These are phyloP conservation scores for Apeltes quadracus DNA, from an alignment of 2,113 vertebrate species.

Conservation along the genomic window DNA sequence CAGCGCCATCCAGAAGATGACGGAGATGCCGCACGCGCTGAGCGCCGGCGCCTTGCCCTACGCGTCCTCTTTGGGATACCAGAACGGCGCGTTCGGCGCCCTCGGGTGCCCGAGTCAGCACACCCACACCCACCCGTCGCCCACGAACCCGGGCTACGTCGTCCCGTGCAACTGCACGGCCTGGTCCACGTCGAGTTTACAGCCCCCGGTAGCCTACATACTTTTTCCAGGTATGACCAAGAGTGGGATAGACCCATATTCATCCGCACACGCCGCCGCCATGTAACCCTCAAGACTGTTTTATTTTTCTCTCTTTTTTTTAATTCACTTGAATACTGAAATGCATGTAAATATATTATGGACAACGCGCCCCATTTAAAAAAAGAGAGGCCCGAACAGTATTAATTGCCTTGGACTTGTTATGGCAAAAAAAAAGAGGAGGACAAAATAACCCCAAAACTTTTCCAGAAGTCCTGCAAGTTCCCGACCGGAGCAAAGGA, in stretches of 20 bases:
- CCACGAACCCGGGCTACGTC: constrained; percentile 98
- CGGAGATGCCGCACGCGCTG: constrained; percentile 96
- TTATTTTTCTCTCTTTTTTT: constrained; percentile 40
- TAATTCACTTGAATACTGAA: constrained; percentile 79
- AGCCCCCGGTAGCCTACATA: constrained; percentile 99
- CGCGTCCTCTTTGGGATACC: constrained; percentile 98
- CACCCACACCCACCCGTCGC: constrained; percentile 99
- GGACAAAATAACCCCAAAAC: constrained; percentile 30
- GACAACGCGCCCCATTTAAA: constrained; percentile 56
- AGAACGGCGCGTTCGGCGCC: constrained; percentile 96
- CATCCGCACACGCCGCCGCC: constrained; percentile 94
- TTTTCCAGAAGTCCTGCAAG: constrained; percentile 73
- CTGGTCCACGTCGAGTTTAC: constrained; percentile 98
- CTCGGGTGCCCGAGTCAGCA: constrained; percentile 96
- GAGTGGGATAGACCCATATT: constrained; percentile 97
- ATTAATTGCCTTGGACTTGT: constrained; percentile 71
- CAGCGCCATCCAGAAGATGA: constrained; percentile 98
- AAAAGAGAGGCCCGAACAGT: constrained; percentile 63
- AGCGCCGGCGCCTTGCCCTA: constrained; percentile 94
- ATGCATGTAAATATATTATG: constrained; percentile 85
- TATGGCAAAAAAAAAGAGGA: constrained; percentile 42
- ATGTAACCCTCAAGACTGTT: constrained; percentile 84
- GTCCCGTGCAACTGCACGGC: constrained; percentile 99
- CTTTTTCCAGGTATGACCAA: constrained; percentile 99
- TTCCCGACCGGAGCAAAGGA: constrained; percentile 72